phyloP scores from a whole-genome alignment of 2,797 vertebrate species.

The Falco cherrug region DNA sequence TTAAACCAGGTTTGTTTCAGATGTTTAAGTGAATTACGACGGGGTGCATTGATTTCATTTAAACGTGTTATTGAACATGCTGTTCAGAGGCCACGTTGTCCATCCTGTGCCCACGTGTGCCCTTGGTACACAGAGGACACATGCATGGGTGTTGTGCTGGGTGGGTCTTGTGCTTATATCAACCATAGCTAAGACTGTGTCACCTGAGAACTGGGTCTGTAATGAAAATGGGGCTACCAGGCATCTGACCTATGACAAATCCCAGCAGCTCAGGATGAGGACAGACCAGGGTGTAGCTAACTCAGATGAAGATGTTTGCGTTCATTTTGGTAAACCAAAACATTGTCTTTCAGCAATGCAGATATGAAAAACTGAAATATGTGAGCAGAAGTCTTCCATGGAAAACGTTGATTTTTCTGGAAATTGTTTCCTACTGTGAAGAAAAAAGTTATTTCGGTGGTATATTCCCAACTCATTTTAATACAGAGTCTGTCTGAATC shows the following conservation, averaged over 20 bases:
- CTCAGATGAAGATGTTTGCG: neutral
- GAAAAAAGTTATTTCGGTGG: neutral
- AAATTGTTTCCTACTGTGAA: neutral
- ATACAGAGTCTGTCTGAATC: neutral
- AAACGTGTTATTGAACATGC: neutral
- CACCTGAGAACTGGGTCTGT: neutral
- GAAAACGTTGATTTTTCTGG: neutral
- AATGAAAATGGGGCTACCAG: neutral
- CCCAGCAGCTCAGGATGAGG: neutral
- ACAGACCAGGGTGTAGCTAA: neutral
- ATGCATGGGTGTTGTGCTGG: neutral
- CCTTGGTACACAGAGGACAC: neutral
- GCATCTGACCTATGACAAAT: neutral
- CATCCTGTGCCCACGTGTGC: neutral
- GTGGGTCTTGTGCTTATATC: neutral
- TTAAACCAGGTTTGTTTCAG: neutral
- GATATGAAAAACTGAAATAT: neutral
- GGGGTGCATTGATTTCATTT: neutral
- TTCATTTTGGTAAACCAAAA: neutral
- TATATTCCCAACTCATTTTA: constrained; percentile 36
- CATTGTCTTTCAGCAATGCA: neutral
- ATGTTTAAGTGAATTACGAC: neutral
- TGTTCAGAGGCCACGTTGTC: neutral
- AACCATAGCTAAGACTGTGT: neutral
- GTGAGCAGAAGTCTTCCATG: neutral